Conservation (phyloP, 2,113 vertebrate genomes). For the Buteo buteo region DNA sequence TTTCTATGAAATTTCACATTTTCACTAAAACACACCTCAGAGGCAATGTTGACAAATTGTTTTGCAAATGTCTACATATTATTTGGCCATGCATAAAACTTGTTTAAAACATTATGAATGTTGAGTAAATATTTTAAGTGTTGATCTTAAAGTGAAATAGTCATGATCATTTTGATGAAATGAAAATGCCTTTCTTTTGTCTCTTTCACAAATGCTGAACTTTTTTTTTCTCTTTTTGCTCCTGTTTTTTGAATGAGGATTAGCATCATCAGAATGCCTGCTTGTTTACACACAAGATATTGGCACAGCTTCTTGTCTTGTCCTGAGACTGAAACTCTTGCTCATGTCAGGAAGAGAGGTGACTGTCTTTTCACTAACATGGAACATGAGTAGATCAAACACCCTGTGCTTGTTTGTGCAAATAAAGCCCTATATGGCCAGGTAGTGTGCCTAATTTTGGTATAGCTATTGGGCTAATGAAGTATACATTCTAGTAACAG, state of each 20-base stretch:
- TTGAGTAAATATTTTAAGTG: not conserved
- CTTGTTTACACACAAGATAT: not conserved
- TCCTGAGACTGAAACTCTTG: not conserved
- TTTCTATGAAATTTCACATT: not conserved
- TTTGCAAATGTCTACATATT: not conserved
- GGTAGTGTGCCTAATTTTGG: not conserved
- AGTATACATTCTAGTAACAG: not conserved
- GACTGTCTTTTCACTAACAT: not conserved
- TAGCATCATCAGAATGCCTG: not conserved
- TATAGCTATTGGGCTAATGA: not conserved
- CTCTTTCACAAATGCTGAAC: not conserved
- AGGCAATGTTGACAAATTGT: not conserved
- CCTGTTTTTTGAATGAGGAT: not conserved
- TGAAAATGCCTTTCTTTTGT: not conserved
- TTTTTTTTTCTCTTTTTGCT: not conserved
- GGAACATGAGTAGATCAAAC: not conserved
- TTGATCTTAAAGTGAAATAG: not conserved
- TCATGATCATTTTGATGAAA: not conserved
- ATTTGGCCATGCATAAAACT: not conserved
- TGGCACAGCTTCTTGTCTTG: not conserved
- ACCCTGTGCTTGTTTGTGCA: not conserved
- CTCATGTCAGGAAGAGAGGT: not conserved
- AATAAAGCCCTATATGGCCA: not conserved
- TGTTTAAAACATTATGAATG: not conserved
- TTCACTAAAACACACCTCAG: conserved; percentile 26